These are phyloP conservation scores for Spongilla lacustris DNA, from an alignment of 37 sponge, comb jelly and placozoan species.

Conservation along the genomic window DNA sequence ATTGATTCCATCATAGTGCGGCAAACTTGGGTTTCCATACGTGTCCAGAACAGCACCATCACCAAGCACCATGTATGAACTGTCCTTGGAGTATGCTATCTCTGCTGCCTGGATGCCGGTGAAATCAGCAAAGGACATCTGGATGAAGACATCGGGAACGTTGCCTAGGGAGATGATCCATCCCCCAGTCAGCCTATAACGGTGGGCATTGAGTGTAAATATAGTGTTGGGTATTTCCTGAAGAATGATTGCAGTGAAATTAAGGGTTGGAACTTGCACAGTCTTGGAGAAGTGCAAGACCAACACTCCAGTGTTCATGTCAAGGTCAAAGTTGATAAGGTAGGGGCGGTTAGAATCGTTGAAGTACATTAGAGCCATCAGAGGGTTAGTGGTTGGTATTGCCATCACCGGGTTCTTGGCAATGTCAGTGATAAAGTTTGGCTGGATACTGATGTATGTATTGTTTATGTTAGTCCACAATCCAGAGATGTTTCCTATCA, in stretches of 20 bases:
- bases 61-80: constrained; percentile 61
- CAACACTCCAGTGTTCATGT: constrained; percentile 77
- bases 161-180: constrained; percentile 52
- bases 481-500: constrained; percentile 69
- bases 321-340: constrained; percentile 73
- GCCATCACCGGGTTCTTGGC: constrained; percentile 60
- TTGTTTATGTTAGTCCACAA: constrained; percentile 73
- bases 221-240: constrained; percentile 68
- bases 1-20: constrained; percentile 62
- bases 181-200: constrained; percentile 67
- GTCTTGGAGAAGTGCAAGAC: constrained; percentile 88
- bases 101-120: constrained; percentile 76
- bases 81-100: constrained; percentile 52
- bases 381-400: constrained; percentile 38
- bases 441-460: constrained; percentile 70
- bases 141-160: constrained; percentile 48
- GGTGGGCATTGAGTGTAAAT: constrained; percentile 27
- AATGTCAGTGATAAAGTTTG: constrained; percentile 71
- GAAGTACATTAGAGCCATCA: constrained; percentile 39
- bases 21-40: constrained; percentile 69
- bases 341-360: constrained; percentile 68
- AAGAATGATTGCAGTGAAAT: constrained; percentile 52
- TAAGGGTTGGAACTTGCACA: constrained; percentile 69
- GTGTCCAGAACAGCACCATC: constrained; percentile 72
- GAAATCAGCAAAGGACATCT: constrained; percentile 67